Conservation (phyloP, 2,113 vertebrate genomes). For the Ammodytes dubius region DNA sequence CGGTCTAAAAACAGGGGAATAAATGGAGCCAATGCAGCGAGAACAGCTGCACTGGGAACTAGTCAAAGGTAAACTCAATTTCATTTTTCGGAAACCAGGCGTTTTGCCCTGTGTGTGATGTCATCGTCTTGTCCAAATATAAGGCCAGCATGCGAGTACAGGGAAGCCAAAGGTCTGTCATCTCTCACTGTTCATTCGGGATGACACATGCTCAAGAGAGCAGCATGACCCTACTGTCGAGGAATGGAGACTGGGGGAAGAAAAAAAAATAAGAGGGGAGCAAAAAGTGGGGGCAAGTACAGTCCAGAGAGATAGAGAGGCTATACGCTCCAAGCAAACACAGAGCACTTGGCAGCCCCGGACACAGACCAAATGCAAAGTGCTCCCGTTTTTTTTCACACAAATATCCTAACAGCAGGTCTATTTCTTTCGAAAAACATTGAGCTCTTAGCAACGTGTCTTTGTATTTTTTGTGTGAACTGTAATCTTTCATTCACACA, state of each 20-base stretch:
- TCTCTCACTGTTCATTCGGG: constrained; percentile 75
- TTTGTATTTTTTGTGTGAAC: not conserved
- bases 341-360: constrained; percentile 17
- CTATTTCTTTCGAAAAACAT: not conserved
- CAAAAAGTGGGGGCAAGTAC: constrained; percentile 36
- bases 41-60: constrained; percentile 75
- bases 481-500: not conserved
- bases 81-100: constrained; percentile 68
- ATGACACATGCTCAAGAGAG: constrained; percentile 70
- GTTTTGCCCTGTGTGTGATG: constrained; percentile 80
- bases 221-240: constrained; percentile 73
- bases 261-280: constrained; percentile 20
- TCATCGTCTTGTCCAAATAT: constrained; percentile 79
- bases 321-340: constrained; percentile 46
- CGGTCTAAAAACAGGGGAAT: constrained; percentile 47
- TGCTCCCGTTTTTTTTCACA: constrained; percentile 9
- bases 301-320: constrained; percentile 43
- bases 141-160: constrained; percentile 48
- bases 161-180: constrained; percentile 73
- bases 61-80: constrained; percentile 63
- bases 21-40: constrained; percentile 66
- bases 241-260: constrained; percentile 67
- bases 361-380: constrained; percentile 11
- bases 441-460: not conserved
- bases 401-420: not conserved